Conservation (phyloP, 2,797 vertebrate genomes). For the Chelon auratus region DNA sequence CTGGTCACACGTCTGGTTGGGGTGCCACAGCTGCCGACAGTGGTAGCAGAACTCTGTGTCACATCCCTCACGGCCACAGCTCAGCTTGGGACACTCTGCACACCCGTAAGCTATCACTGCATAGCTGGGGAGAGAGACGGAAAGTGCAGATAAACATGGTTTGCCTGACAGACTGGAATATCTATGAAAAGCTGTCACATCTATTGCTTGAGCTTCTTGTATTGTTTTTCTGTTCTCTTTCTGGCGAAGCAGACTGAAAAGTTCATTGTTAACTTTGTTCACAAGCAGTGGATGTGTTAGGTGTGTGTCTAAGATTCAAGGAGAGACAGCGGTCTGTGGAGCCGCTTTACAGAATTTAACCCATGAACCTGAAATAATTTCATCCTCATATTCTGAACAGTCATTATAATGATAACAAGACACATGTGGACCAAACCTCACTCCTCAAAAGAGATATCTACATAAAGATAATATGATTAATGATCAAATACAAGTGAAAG, state of each 20-base stretch:
- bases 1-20: conserved; percentile 87
- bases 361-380: conserved; percentile 24
- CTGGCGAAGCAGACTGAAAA: conserved; percentile 4
- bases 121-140: conserved; percentile 78
- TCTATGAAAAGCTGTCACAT: conserved; percentile 1
- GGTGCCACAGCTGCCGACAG: conserved; percentile 92
- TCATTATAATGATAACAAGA: conserved; percentile 11
- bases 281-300: conserved; percentile 10
- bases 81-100: conserved; percentile 89
- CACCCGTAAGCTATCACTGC: conserved; percentile 91
- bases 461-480: conserved; percentile 25
- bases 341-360: conserved; percentile 23
- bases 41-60: conserved; percentile 92
- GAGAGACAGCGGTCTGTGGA: conserved; percentile 7
- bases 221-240: background rate
- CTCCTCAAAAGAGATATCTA: conserved; percentile 20
- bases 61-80: conserved; percentile 88
- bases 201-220: background rate
- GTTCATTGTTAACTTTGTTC: conserved; percentile 17
- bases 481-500: conserved; percentile 30
- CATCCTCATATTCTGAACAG: conserved; percentile 2
- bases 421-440: conserved; percentile 9
- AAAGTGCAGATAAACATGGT: conserved; percentile 11
- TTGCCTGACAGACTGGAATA: conserved; percentile 1
- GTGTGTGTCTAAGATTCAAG: background rate